Base-by-base conservation (phyloP, 2,797 vertebrate species). In the Pantherophis vulpinus region DNA sequence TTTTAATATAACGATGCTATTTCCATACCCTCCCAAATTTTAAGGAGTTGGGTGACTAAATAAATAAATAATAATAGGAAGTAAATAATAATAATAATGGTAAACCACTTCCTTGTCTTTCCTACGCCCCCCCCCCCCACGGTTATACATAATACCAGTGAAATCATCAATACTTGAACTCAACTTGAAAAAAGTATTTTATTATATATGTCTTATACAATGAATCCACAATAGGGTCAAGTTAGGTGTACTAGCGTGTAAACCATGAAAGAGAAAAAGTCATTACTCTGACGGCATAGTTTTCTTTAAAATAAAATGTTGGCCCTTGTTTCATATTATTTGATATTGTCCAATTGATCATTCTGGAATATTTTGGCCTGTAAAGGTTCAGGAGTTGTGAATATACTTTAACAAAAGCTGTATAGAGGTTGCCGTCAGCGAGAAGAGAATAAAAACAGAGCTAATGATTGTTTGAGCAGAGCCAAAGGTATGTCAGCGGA, bases 221-320 rank as follows among this genome's bases (percentile, higher is more conserved):
- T 92, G 47, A 94, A 93, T 88, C 23, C 91, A 23, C 59, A 89
- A 86, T 63, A 89, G 1, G 6, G 93, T 86, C 94, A 92, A 32
- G 2, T 70, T 87, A 32, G 59, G 16, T 51, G 27, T 47, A 25
- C n/a, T 4, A 90, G 14, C 32, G 1, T 56, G 5, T 60, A 59
- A 27, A 42, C 5, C 12, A 89, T 79, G 37, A 79, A 37, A 74
- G n/a, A 74, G 16, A 23, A 23, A 79, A 79, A 79, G 10, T 42
- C 74, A 79, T 42, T 79, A 37, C 1, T 79, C 18, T 83, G 37
- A 83, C 37, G 11, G 20, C 74, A 83, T 47, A 83, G 37, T 47
- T 47, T 83, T 83, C 66, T 42, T 79, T 42, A 42, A 70, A 63
- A 12, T 11, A 74, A 32, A 70, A 74, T 47, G 9, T 42, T 83